Conservation (phyloP, 1,140 invertebrate genomes). For the Drosophila trapezifrons region DNA sequence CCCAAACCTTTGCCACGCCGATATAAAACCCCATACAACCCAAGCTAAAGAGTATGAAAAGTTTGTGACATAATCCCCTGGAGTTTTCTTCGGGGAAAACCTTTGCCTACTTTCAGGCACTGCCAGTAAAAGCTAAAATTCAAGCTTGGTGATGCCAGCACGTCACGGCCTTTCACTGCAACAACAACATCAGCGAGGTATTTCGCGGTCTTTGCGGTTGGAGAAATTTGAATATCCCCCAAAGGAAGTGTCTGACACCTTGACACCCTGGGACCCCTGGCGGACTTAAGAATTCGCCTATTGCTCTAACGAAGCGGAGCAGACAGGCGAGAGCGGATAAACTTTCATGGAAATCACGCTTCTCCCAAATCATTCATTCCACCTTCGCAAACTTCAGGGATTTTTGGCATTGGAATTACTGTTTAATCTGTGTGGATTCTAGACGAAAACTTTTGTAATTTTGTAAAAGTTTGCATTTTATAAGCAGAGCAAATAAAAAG, state of each 20-base stretch:
- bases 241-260: constrained; percentile 24
- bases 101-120: constrained; percentile 60
- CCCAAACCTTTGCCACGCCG: background rate
- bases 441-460: constrained; percentile 29
- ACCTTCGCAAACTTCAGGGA: constrained; percentile 11
- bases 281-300: constrained; percentile 1
- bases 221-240: constrained; percentile 23
- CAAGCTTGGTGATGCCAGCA: constrained; percentile 59
- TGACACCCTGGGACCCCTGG: background rate
- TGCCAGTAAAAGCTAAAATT: constrained; percentile 15
- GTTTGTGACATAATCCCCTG: constrained; percentile 2
- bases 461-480: constrained; percentile 30
- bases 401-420: constrained; percentile 39
- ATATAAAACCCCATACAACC: background rate
- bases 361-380: background rate
- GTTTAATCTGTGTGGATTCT: constrained; percentile 33
- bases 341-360: constrained; percentile 22
- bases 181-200: constrained; percentile 9
- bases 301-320: constrained; percentile 31
- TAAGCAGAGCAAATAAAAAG: background rate
- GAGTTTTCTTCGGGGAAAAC: constrained; percentile 3
- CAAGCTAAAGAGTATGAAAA: background rate
- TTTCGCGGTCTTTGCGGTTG: background rate
- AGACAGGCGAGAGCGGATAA: constrained; percentile 19
- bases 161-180: constrained; percentile 8